Evolutionary conservation across 2,113 vertebrate genomes (phyloP).

Genomic region (Mus spicilegus): DNA sequence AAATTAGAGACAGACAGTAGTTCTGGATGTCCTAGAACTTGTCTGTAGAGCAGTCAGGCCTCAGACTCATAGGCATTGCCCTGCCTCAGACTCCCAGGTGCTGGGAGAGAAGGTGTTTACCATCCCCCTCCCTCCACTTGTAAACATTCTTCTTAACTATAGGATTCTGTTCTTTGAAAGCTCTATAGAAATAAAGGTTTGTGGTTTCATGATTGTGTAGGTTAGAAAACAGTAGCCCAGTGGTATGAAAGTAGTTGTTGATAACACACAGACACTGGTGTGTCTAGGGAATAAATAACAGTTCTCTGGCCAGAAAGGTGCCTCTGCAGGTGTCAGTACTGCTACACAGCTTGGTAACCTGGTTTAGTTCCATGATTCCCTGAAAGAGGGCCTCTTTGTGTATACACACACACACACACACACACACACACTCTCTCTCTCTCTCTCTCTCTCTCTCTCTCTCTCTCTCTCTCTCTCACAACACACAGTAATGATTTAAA

Average conservation of each 20-base stretch:
- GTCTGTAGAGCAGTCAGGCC: neutral
- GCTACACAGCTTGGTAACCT: neutral
- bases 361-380: neutral
- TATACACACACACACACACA: neutral
- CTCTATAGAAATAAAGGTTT: constrained; percentile 44
- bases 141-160: constrained; percentile 39
- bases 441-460: too few species aligned
- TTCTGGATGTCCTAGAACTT: neutral
- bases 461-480: too few species aligned
- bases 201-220: constrained; percentile 30
- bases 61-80: neutral
- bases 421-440: neutral
- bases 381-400: neutral
- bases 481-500: neutral
- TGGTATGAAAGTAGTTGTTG: neutral
- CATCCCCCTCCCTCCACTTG: neutral
- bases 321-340: neutral
- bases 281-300: neutral
- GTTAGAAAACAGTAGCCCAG: neutral
- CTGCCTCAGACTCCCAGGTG: neutral
- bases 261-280: neutral
- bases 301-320: neutral
- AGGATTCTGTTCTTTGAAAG: constrained; percentile 16
- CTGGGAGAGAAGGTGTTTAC: neutral
- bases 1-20: neutral